Conservation (phyloP, 1,140 invertebrate genomes). For the Leptoteleia sp. region DNA sequence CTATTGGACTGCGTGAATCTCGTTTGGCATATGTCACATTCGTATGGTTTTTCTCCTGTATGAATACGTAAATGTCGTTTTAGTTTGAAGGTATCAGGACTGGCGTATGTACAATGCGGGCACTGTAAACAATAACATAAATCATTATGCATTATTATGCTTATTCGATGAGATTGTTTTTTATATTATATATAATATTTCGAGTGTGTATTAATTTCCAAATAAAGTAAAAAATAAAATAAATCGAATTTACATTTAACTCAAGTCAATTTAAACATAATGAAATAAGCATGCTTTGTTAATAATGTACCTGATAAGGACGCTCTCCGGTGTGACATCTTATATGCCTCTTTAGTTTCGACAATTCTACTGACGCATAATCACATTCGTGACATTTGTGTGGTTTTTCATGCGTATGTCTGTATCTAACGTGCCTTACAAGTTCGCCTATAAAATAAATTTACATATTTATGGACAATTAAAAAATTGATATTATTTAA, state of each 20-base stretch:
- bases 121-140: too few relatives aligned
- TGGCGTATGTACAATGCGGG: constrained; percentile 98
- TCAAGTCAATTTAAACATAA: too few relatives aligned
- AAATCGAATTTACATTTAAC: too few relatives aligned
- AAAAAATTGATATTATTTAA: too few relatives aligned
- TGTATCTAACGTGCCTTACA: constrained; percentile 94
- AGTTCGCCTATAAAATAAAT: constrained; percentile 87
- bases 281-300: too few relatives aligned
- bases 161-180: too few relatives aligned
- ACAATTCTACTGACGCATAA: constrained; percentile 96
- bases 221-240: too few relatives aligned
- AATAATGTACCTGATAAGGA: constrained; percentile 87
- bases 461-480: too few relatives aligned
- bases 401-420: constrained; percentile 97
- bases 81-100: constrained; percentile 98
- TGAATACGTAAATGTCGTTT: constrained; percentile 97
- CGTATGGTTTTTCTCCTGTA: constrained; percentile 96
- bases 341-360: constrained; percentile 95
- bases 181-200: too few relatives aligned
- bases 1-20: constrained; percentile 98
- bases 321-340: constrained; percentile 94
- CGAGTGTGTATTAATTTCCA: too few relatives aligned
- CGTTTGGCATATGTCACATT: constrained; percentile 95
- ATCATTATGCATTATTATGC: too few relatives aligned
- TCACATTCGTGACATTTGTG: constrained; percentile 97